phyloP scores from a whole-genome alignment of 2,113 vertebrate species.

The Oncorhynchus keta region DNA sequence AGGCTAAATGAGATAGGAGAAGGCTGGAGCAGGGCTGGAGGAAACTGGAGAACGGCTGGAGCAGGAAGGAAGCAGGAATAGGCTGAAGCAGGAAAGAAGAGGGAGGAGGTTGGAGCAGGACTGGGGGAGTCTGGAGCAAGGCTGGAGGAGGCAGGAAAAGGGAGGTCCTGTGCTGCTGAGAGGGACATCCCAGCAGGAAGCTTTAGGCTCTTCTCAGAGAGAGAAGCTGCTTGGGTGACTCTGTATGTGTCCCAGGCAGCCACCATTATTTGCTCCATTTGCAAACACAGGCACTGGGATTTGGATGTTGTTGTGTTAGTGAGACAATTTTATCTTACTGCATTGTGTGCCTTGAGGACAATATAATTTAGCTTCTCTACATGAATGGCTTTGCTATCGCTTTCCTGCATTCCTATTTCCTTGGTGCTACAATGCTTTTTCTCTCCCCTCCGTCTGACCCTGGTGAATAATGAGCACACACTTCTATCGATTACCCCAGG shows the following conservation, averaged over 20 bases:
- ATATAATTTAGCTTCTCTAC: neutral
- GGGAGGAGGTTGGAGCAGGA: too few species aligned
- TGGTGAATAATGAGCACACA: slow-evolving; percentile 5
- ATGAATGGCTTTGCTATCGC: neutral
- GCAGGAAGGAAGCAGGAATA: neutral
- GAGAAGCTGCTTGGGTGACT: slow-evolving; percentile 1
- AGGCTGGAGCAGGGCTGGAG: neutral
- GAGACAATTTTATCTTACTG: neutral
- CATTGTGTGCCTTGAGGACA: neutral
- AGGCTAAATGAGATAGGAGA: neutral
- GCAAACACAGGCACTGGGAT: neutral
- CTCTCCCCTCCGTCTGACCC: slow-evolving; percentile 1
- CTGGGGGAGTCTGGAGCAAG: too few species aligned
- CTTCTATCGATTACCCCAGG: slow-evolving; percentile 1
- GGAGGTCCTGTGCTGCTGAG: neutral
- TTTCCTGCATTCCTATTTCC: slow-evolving; percentile 5
- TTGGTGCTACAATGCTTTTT: neutral
- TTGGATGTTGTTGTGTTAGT: neutral
- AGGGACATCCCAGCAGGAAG: neutral
- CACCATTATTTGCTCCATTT: neutral
- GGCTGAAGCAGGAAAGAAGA: neutral
- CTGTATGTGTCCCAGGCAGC: neutral
- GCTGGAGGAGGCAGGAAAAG: neutral
- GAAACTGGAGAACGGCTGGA: neutral
- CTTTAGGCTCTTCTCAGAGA: neutral